phyloP scores from a whole-genome alignment of 2,113 vertebrate species.

The Clarias magur region DNA sequence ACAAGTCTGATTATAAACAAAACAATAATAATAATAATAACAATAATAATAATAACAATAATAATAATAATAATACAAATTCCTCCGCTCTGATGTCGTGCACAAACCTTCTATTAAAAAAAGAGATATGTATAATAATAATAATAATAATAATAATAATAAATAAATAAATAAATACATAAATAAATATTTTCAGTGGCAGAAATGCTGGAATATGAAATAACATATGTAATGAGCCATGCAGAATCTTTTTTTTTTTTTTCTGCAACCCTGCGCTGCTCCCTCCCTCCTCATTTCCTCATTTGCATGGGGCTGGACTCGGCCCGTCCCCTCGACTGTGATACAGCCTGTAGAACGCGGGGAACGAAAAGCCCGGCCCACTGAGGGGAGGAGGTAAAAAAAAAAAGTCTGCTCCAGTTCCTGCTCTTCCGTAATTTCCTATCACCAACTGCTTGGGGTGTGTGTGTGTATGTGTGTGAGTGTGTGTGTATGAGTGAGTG shows the following conservation, averaged over 20 bases:
- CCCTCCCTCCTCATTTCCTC: conserved; percentile 63
- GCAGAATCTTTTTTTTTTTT: conserved; percentile 51
- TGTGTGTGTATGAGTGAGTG: conserved; percentile 60
- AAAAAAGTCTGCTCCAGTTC: conserved; percentile 76
- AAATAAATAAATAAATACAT: not conserved
- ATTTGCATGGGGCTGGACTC: conserved; percentile 73
- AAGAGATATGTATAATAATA: not conserved
- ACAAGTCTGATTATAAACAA: not conserved
- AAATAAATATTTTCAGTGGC: conserved; percentile 16
- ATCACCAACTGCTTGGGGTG: conserved; percentile 75
- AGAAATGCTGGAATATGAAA: conserved; percentile 49
- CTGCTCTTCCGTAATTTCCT: conserved; percentile 80
- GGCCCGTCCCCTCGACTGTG: conserved; percentile 75
- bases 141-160: no score
- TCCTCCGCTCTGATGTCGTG: not conserved
- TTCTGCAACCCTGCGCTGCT: conserved; percentile 65
- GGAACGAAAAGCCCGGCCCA: conserved; percentile 77
- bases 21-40: no score
- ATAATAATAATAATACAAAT: not conserved
- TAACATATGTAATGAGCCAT: conserved; percentile 58
- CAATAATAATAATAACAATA: no score
- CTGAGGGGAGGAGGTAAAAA: conserved; percentile 73
- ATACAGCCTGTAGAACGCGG: conserved; percentile 74
- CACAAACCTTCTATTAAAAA: not conserved
- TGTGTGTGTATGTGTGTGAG: conserved; percentile 63